Evolutionary conservation across 2,888 invertebrate genomes (phyloP).

Genomic region (Blastobasis adustella): DNA sequence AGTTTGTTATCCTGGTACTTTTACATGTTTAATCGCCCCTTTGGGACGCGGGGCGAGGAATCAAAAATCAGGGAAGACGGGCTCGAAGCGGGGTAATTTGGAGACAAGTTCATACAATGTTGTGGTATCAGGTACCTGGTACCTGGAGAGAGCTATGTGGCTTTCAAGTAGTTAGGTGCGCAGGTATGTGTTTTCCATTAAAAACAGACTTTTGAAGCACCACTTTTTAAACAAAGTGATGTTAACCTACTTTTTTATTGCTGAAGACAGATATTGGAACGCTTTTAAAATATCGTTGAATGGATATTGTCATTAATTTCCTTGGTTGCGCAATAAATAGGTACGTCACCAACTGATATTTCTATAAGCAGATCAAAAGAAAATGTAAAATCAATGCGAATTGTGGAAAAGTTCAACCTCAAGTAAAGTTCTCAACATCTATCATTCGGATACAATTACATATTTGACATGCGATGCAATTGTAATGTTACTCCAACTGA

Average conservation of each 20-base stretch:
- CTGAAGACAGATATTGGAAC: too few species aligned
- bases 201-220: neutral
- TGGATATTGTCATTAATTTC: too few species aligned
- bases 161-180: too few species aligned
- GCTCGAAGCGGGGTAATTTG: neutral
- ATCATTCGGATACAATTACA: too few species aligned
- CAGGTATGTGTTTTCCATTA: too few species aligned
- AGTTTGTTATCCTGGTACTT: conserved; percentile 69
- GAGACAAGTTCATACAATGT: conserved; percentile 2
- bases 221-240: neutral
- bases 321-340: too few species aligned
- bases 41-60: conserved; percentile 31
- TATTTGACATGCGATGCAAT: neutral
- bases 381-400: too few species aligned
- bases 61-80: conserved; percentile 20
- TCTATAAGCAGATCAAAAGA: too few species aligned
- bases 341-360: too few species aligned
- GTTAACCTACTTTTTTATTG: neutral
- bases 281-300: too few species aligned
- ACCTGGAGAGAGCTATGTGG: neutral
- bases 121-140: neutral
- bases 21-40: conserved; percentile 71
- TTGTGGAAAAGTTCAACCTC: too few species aligned
- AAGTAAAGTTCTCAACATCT: too few species aligned
- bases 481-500: neutral